Percentiles rank a stretch among this genome's conserved stretches.
Conservation (phyloP, 2,888 invertebrate genomes). For the Lottia gigantea region DNA sequence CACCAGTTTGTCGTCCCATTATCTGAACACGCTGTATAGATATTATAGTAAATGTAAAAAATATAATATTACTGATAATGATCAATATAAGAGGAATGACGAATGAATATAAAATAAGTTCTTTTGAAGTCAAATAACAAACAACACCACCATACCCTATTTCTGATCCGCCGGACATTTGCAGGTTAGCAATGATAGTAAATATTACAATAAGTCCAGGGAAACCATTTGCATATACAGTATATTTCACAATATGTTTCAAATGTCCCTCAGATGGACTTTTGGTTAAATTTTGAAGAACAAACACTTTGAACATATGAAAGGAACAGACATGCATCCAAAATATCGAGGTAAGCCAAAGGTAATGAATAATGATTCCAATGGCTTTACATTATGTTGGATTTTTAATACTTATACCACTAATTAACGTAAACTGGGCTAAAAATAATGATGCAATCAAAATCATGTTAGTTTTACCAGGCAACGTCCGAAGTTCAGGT, state of each 20-base stretch:
- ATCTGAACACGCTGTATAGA: constrained; percentile 27
- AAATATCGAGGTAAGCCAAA: constrained; percentile 33
- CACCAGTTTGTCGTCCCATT: constrained; percentile 21
- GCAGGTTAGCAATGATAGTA: constrained; percentile 10
- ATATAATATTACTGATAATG: constrained; percentile 36
- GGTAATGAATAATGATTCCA: constrained; percentile 36
- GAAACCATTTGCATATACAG: constrained; percentile 13
- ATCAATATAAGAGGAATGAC: constrained; percentile 36
- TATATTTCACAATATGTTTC: constrained; percentile 10
- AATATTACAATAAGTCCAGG: constrained; percentile 4
- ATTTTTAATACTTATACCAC: constrained; percentile 22
- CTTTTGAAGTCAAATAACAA: constrained; percentile 30
- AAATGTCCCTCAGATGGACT: constrained; percentile 3
- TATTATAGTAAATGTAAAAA: constrained; percentile 37
- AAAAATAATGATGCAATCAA: constrained; percentile 31
- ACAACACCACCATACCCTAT: constrained; percentile 32
- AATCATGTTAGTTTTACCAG: constrained; percentile 40
- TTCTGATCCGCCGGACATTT: constrained; percentile 14
- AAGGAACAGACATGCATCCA: constrained; percentile 41
- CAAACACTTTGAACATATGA: constrained; percentile 41
- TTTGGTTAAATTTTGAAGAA: constrained; percentile 14
- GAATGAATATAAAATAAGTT: constrained; percentile 33
- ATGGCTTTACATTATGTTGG: constrained; percentile 26
- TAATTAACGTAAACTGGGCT: constrained; percentile 32
- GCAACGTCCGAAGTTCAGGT: constrained; percentile 34